These are phyloP conservation scores for Ectemnius cavifrons DNA, from an alignment of 2,888 invertebrate genomes.

Conservation along the genomic window DNA sequence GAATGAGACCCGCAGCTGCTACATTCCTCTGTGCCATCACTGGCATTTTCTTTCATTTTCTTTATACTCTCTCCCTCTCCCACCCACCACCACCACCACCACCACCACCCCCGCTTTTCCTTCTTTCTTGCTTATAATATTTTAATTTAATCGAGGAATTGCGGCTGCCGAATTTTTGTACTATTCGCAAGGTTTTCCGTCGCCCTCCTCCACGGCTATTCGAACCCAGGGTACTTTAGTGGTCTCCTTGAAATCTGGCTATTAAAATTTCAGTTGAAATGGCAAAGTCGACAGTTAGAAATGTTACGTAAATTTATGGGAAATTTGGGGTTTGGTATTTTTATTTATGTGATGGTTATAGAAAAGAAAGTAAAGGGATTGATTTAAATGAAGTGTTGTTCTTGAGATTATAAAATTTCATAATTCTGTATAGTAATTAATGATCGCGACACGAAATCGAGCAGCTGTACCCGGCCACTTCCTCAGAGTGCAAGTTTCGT, in stretches of 20 bases:
- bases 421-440: slow-evolving; percentile 46
- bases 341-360: too few species aligned
- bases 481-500: slow-evolving; percentile 50
- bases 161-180: slow-evolving; percentile 38
- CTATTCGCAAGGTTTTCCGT: slow-evolving; percentile 9
- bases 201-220: too few species aligned
- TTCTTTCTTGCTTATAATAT: slow-evolving; percentile 30
- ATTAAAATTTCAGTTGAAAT: too few species aligned
- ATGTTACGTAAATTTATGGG: too few species aligned
- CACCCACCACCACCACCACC: too few species aligned
- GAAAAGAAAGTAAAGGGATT: too few species aligned
- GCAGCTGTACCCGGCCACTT: slow-evolving; percentile 25
- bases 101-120: too few species aligned
- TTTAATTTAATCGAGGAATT: slow-evolving; percentile 35
- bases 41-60: slow-evolving; percentile 63
- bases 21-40: slow-evolving; percentile 74
- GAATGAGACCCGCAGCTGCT: slow-evolving; percentile 77
- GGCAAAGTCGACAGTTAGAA: too few species aligned
- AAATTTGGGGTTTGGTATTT: too few species aligned
- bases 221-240: too few species aligned
- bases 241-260: too few species aligned
- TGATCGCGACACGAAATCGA: slow-evolving; percentile 40
- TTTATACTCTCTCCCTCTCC: slow-evolving; percentile 38
- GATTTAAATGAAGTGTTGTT: too few species aligned
- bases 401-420: slow-evolving; percentile 15